Percentiles rank a stretch among this genome's conserved stretches.
phyloP scores from a whole-genome alignment of 2,797 vertebrate genomes.

The Mormyrops boulengeri region DNA sequence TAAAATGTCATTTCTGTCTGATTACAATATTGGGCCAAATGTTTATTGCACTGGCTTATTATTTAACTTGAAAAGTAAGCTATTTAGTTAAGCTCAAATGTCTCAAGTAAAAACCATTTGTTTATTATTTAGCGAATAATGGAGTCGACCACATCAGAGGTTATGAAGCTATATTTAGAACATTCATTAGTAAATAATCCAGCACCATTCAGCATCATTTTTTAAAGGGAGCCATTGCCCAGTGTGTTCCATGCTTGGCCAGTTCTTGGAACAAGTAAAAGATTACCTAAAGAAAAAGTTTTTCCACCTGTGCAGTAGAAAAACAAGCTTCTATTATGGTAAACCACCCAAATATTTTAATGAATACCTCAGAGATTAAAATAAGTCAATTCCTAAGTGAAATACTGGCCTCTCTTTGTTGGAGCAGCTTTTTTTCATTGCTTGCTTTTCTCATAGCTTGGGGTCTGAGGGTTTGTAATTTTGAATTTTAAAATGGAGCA shows the following conservation, averaged over 20 bases:
- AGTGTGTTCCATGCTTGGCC: neutral
- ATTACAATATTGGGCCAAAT: slow-evolving; percentile 1
- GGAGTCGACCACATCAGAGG: slow-evolving; percentile 20
- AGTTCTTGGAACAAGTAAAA: neutral
- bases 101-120: slow-evolving; percentile 43
- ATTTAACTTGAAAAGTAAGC: slow-evolving; percentile 43
- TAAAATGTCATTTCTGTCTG: neutral
- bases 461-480: neutral
- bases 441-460: neutral
- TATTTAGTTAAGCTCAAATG: slow-evolving; percentile 54
- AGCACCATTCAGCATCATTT: neutral
- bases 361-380: slow-evolving; percentile 4
- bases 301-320: slow-evolving; percentile 33
- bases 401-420: neutral
- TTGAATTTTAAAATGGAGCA: neutral
- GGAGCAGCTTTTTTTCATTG: neutral
- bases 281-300: neutral
- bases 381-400: slow-evolving; percentile 12
- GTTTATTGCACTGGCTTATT: slow-evolving; percentile 28
- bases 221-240: neutral
- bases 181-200: neutral
- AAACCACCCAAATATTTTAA: slow-evolving; percentile 20
- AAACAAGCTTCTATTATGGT: slow-evolving; percentile 32
- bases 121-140: slow-evolving; percentile 35
- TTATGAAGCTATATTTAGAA: slow-evolving; percentile 19